phyloP scores from a whole-genome alignment of 2,888 invertebrate genomes.

The Drosophila stalkeri region DNA sequence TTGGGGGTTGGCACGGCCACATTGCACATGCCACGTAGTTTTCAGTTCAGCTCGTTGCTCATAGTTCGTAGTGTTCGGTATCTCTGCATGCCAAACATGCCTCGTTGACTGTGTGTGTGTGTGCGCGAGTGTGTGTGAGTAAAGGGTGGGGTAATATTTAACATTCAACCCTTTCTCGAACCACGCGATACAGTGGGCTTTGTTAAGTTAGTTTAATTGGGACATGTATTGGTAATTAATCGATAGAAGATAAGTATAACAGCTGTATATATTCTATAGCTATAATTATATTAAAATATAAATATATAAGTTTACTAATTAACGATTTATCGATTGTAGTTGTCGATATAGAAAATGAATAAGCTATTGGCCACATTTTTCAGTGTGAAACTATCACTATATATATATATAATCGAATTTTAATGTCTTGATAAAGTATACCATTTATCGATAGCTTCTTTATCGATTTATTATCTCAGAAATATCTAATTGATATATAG shows the following conservation, averaged over 20 bases:
- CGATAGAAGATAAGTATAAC: background rate
- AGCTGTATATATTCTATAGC: background rate
- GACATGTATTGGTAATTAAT: background rate
- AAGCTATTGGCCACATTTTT: no score
- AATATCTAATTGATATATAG: no score
- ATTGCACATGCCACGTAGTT: constrained; percentile 53
- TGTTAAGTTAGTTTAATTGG: no score
- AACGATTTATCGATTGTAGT: background rate
- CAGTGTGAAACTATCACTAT: no score
- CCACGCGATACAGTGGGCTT: constrained; percentile 47
- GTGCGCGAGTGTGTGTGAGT: background rate
- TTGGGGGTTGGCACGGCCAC: constrained; percentile 46
- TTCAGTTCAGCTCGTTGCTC: constrained; percentile 36
- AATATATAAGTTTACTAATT: background rate
- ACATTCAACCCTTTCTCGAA: constrained; percentile 61
- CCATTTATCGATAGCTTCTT: no score
- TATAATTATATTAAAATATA: background rate
- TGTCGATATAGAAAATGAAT: background rate
- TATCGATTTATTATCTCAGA: background rate
- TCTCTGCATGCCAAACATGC: constrained; percentile 74
- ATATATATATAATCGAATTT: no score
- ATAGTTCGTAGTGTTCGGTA: constrained; percentile 58
- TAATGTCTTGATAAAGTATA: no score
- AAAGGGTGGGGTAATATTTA: constrained; percentile 25
- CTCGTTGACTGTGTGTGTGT: constrained; percentile 5